Base-by-base conservation (phyloP, 2,888 invertebrate species). In the Onchidella celtica region DNA sequence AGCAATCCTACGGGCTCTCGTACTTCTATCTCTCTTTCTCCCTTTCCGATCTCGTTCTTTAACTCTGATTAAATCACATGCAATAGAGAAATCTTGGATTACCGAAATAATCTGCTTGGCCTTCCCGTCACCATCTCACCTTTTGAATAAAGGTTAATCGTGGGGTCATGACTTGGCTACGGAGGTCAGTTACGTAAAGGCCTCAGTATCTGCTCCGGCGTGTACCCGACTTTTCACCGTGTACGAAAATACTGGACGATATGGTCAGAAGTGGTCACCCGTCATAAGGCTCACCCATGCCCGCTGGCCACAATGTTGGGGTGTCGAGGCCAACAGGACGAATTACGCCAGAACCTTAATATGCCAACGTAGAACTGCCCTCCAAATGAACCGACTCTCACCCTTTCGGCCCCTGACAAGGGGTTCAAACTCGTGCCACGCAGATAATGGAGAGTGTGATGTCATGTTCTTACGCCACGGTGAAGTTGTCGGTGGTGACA, bases 341-440 rank as follows among this genome's bases (percentile, higher is more conserved):
- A 4, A 29, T 69, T 69, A 40, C 40, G 38, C 24, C 0, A 6
- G 47, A 69, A 14, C 21, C 27, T n/a, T n/a, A n/a, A n/a, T 17
- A 47, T 47, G 47, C 29, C 40, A n/a, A 47, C 27, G 69, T 47
- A 47, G 66, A 69, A 47, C 69, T 69, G 69, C 47, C 69, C 69
- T 27, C 47, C 47, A 32, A 69, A 69, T 69, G 69, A 69, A 69
- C 69, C n/a, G n/a, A n/a, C n/a, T n/a, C n/a, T n/a, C n/a, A n/a
- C n/a, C n/a, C n/a, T n/a, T n/a, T n/a, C n/a, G n/a, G n/a, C n/a
- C n/a, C n/a, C n/a, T n/a, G n/a, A n/a, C n/a, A n/a, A n/a, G n/a
- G n/a, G n/a, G n/a, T n/a, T n/a, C n/a, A n/a, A n/a, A n/a, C n/a
- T n/a, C n/a, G n/a, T n/a, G n/a, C n/a, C n/a, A n/a, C n/a, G n/a